Evolutionary conservation across 2,797 vertebrate species (phyloP).

Genomic region (Chiropotes sagulatus): DNA sequence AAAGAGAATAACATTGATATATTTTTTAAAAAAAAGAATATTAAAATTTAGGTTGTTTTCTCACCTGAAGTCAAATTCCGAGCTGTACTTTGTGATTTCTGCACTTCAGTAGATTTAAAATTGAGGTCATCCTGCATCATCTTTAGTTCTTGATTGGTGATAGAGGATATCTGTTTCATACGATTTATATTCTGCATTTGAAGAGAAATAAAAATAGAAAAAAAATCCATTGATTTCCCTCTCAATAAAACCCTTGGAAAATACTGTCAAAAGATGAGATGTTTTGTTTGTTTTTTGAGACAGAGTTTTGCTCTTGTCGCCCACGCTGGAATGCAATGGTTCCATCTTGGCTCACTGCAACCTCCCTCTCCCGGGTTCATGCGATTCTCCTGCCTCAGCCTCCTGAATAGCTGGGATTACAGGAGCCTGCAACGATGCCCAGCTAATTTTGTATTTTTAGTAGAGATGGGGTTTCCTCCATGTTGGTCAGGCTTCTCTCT

Average conservation of each 20-base stretch:
- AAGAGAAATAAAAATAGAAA: constrained; percentile 62
- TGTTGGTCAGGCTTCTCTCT: too few species aligned
- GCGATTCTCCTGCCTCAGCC: too few species aligned
- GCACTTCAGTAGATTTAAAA: constrained; percentile 96
- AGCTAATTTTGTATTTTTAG: too few species aligned
- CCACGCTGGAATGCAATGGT: too few species aligned
- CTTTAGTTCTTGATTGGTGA: constrained; percentile 93
- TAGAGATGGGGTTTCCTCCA: too few species aligned
- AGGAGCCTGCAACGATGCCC: too few species aligned
- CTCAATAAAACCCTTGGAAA: constrained; percentile 32
- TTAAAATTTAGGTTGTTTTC: constrained; percentile 39
- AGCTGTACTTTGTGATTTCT: constrained; percentile 95
- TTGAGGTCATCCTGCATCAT: constrained; percentile 97
- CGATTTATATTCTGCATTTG: constrained; percentile 90
- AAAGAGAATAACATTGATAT: background rate
- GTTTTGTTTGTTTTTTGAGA: background rate
- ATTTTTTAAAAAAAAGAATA: background rate
- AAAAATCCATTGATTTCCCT: constrained; percentile 40
- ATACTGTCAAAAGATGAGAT: constrained; percentile 23
- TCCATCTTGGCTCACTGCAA: too few species aligned
- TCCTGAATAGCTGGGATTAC: too few species aligned
- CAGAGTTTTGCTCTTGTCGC: too few species aligned
- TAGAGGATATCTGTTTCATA: constrained; percentile 91
- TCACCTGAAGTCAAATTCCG: constrained; percentile 91
- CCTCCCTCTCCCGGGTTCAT: too few species aligned